Evolutionary conservation across 2,797 vertebrate genomes (phyloP), one percentile per base, ranked within the genome.

Genomic region (Meda fulgida): DNA sequence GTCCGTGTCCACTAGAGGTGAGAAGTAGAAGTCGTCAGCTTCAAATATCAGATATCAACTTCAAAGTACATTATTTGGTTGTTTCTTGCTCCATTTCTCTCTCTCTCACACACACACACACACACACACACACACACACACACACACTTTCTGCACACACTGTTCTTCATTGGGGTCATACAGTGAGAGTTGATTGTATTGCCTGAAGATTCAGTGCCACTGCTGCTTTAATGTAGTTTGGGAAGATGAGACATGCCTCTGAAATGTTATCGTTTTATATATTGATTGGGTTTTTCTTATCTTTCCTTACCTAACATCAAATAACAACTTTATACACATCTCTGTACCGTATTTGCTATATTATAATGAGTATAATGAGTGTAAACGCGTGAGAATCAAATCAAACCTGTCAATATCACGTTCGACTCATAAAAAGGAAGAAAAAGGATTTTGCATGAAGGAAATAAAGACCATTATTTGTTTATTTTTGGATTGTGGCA

Each of bases 131-230:
- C 43, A 46, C 43, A 46, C 43, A 46, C 43, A 46, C 43, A 46
- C 48, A 48, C 46, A 48, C 21, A 23, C 21, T 53, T 23, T 55
- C 7, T 55, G 3, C 53, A 55, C 53, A 46, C 7, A 40, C 23
- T 46, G 36, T 72, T 72, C 31, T 29, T 60, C 53, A 72, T 72
- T n/a, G 26, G n/a, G 34, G 26, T 81, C 51, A 60, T 60, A 60
- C 36, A 72, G 80, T 34, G 36, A 63, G 38, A 34, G 36, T 1
- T 72, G 66, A 72, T 71, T 43, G 80, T 81, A 69, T 70, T 29
- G 23, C 66, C 65, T 55, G 66, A 58, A 81, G 34, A 58, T 58
- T 81, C 51, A 31, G 36, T 29, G n/a, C 34, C 71, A 31, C 51
- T 72, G 69, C 53, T 63, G 53, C 13, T 72, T 11, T 72, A 72